Evolutionary conservation across 2,888 invertebrate genomes (phyloP).

Genomic region (Euplexia lucipara): DNA sequence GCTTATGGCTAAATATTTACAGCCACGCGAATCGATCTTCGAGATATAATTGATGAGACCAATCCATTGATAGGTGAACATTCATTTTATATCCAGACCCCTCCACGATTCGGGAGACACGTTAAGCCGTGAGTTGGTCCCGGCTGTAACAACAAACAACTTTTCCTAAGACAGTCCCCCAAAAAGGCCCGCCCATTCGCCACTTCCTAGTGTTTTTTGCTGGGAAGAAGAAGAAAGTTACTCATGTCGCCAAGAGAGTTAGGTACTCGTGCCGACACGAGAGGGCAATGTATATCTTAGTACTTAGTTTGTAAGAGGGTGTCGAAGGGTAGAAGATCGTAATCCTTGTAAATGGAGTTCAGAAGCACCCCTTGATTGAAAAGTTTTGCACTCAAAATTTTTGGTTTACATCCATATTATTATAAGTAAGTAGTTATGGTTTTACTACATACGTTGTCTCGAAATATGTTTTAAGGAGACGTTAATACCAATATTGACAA

Average conservation of each 20-base stretch:
- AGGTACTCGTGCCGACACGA: conserved; percentile 6
- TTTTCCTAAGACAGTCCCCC: too few relatives aligned
- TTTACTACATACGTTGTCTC: neutral
- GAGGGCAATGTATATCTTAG: conserved; percentile 31
- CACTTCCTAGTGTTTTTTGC: neutral
- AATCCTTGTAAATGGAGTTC: conserved; percentile 53
- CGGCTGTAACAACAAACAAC: too few relatives aligned
- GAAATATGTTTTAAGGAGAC: neutral
- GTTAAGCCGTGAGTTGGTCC: too few relatives aligned
- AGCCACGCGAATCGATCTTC: too few relatives aligned
- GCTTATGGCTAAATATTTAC: too few relatives aligned
- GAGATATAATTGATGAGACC: too few relatives aligned
- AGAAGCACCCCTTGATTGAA: conserved; percentile 55
- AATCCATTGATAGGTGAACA: too few relatives aligned
- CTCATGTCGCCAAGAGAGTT: neutral
- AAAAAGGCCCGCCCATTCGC: too few relatives aligned
- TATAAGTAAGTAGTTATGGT: conserved; percentile 1
- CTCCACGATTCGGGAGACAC: too few relatives aligned
- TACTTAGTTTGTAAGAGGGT: conserved; percentile 34
- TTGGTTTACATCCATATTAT: neutral
- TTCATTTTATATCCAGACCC: too few relatives aligned
- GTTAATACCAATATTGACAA: neutral
- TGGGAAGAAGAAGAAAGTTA: too few relatives aligned
- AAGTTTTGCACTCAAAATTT: conserved; percentile 53
- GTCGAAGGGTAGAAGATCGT: conserved; percentile 24